These are phyloP conservation scores for Dastarcus helophoroides DNA, from an alignment of 2,888 invertebrate genomes.

Conservation along the genomic window DNA sequence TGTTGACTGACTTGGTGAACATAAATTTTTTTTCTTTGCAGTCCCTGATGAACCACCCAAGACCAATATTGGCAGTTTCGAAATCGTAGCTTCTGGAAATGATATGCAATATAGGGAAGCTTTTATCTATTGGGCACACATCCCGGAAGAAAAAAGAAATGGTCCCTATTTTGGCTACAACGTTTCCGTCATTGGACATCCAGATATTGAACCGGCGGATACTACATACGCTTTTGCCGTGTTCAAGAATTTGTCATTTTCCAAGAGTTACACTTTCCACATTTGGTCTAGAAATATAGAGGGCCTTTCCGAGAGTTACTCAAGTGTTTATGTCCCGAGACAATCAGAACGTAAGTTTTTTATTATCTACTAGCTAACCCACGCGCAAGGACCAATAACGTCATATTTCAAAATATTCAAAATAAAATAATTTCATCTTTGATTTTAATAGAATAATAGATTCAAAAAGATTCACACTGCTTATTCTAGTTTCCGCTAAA, in stretches of 20 bases:
- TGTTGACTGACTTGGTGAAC: conserved; percentile 2
- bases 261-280: conserved; percentile 40
- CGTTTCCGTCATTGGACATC: conserved; percentile 37
- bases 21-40: conserved; percentile 16
- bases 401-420: too few relatives aligned
- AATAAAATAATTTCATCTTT: too few relatives aligned
- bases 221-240: conserved; percentile 49
- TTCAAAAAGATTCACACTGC: too few relatives aligned
- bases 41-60: conserved; percentile 58
- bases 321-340: conserved; percentile 51
- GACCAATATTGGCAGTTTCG: conserved; percentile 63
- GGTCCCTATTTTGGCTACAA: conserved; percentile 64
- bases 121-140: conserved; percentile 69
- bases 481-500: too few relatives aligned
- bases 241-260: conserved; percentile 40
- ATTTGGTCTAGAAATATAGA: conserved; percentile 51
- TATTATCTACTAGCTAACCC: too few relatives aligned
- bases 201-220: conserved; percentile 38
- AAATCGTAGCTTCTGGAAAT: conserved; percentile 34
- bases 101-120: conserved; percentile 46
- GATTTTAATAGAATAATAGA: too few relatives aligned
- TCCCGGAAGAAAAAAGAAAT: conserved; percentile 56
- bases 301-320: conserved; percentile 46
- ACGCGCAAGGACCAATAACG: too few relatives aligned
- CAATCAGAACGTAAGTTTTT: conserved; percentile 39